Base-by-base conservation (phyloP, 2,113 vertebrate genomes). In the Perca schrenkii region DNA sequence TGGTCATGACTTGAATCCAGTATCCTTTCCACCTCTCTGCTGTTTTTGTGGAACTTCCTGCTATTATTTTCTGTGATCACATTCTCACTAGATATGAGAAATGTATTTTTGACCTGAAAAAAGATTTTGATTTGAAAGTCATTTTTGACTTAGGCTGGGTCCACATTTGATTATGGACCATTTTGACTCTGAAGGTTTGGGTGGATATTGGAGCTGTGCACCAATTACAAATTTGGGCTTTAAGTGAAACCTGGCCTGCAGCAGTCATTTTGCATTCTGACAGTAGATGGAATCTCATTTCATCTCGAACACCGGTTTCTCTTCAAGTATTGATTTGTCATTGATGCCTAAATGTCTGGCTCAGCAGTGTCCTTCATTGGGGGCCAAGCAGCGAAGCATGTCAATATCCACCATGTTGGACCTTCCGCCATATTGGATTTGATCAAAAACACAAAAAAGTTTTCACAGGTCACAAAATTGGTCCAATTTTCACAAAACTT, bases 261-360 rank as follows among this genome's bases (percentile, higher is more conserved):
- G 74, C 52, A 7, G 71, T 79, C 80, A 77, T 56, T 77, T 60
- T 69, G 21, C 25, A 28, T 50, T 67, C 34, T 79, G 74, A 73
- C 74, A 65, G 57, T 28, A 57, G 63, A 8, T 69, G 46, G 76
- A 77, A 43, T 85, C 79, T 85, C 62, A 83, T 84, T 80, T 82
- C 19, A 6, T 79, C 64, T 74, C 80, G 57, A 40, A 64, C 19
- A 66, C 78, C 75, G 40, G 67, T 66, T 87, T 91, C 54, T 57
- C 53, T 60, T 67, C 68, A 50, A 31, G 31, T 83, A 89, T 87
- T 87, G 81, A 86, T 86, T 85, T 69, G 62, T 80, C 63, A 79
- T 69, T 58, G 79, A 83, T 22, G 53, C 28, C 52, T 19, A 70
- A 76, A 72, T 85, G 74, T 82, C 72, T 78, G 68, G 50, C 74